Base-by-base conservation (phyloP, 2,888 invertebrate genomes). In the Lepidochrysops patricia region DNA sequence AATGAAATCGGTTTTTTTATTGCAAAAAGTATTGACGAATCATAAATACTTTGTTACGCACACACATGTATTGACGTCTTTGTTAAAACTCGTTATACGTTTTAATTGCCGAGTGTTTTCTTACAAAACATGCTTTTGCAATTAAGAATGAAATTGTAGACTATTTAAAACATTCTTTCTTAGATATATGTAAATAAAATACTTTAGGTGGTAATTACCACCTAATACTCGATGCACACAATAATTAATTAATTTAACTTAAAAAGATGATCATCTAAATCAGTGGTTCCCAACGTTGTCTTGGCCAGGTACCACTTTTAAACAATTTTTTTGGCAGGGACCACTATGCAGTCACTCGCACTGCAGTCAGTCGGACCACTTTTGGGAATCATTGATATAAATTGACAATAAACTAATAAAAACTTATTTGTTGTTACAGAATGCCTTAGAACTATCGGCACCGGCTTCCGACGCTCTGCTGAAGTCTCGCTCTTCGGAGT, bases 391-490 rank as follows among this genome's bases (percentile, higher is more conserved):
- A 6, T 34, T 34, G 7, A 34, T 34, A 7, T 34, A 34, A 34
- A 1, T 2, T 34, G 1, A 27, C 13, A 13, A 52, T 26, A 13
- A 9, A 27, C 54, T 54, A 32, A 54, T 29, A 19, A 7, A 32
- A 32, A 19, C 29, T 12, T 5, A 12, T 26, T 19, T 19, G 15
- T 83, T 79, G 77, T 91, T 92, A 57, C 90, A 97, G 97, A 97
- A 97, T 84, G 97, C 97, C 37, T 89, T 97, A 74, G 97, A 97
- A 78, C 87, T 97, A 72, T 95, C 96, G 64, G 96, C 96, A 19
- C 97, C 97, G 54, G 97, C 97, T 62, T 96, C 96, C 71, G 96
- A 97, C 74, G 92, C 96, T 58, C 86, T 97, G 54, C 83, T 97
- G 68, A 94, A 94, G 75, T 94, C 94, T 65, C 90, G 92, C 67